phyloP scores from a whole-genome alignment of 2,113 vertebrate species.

The Salminus brasiliensis region DNA sequence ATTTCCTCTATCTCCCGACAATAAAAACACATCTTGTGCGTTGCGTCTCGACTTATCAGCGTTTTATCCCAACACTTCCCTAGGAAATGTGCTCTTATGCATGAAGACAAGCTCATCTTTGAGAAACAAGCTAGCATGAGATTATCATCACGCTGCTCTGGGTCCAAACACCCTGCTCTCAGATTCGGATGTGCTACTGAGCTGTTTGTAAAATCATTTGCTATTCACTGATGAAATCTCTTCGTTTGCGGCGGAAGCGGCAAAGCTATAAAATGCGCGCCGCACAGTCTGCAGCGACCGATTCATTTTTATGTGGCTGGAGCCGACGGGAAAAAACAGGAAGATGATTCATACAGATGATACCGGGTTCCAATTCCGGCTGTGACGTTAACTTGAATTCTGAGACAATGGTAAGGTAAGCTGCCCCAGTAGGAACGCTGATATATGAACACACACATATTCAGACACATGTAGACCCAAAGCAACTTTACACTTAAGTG shows the following conservation, averaged over 20 bases:
- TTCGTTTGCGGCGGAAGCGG: constrained; percentile 22
- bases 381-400: constrained; percentile 19
- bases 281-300: constrained; percentile 2
- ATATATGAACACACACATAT: constrained; percentile 13
- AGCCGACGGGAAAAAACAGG: neutral
- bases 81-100: constrained; percentile 33
- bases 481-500: neutral
- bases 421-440: neutral
- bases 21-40: constrained; percentile 21
- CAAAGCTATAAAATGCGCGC: constrained; percentile 46
- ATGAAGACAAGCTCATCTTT: constrained; percentile 18
- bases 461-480: constrained; percentile 12
- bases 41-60: constrained; percentile 32
- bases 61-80: constrained; percentile 14
- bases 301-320: constrained; percentile 22
- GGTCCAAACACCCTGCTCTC: constrained; percentile 39
- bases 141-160: constrained; percentile 47
- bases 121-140: constrained; percentile 50
- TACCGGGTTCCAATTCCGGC: neutral
- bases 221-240: constrained; percentile 39
- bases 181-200: neutral
- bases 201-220: constrained; percentile 53
- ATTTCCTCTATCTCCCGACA: constrained; percentile 23
- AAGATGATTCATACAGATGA: constrained; percentile 37
- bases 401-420: constrained; percentile 16